Evolutionary conservation across 2,797 vertebrate species (phyloP).

Genomic region (Phyllotis vaccarum): DNA sequence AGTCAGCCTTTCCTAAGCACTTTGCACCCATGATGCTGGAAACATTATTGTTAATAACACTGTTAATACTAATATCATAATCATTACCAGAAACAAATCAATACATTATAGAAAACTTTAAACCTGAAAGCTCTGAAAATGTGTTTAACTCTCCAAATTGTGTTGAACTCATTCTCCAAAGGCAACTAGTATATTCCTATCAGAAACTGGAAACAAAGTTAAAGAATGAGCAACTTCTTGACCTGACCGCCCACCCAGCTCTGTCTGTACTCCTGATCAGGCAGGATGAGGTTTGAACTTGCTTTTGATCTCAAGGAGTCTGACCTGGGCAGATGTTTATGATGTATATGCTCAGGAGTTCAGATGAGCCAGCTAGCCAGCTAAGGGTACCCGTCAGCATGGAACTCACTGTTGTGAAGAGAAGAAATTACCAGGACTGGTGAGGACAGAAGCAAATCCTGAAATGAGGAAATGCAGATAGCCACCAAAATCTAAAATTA

Average conservation of each 20-base stretch:
- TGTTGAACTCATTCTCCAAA: slow-evolving; percentile 26
- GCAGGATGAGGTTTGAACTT: neutral
- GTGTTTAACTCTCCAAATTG: neutral
- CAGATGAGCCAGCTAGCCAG: no score
- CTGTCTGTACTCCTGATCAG: neutral
- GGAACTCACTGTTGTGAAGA: neutral
- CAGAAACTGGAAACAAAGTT: neutral
- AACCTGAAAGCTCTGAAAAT: neutral
- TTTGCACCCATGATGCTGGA: neutral
- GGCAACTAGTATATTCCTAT: neutral
- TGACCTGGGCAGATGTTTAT: neutral
- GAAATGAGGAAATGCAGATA: slow-evolving; percentile 25
- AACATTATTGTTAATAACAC: accelerated
- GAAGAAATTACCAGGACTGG: neutral
- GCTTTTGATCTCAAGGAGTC: neutral
- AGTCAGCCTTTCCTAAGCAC: neutral
- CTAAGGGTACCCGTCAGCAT: no score
- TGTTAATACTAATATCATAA: neutral
- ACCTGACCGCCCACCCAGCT: accelerated
- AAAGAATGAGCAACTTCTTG: neutral
- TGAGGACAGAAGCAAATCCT: neutral
- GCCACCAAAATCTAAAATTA: slow-evolving; percentile 69
- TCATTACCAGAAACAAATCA: slow-evolving; percentile 32
- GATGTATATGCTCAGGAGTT: accelerated
- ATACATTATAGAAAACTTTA: slow-evolving; percentile 20